A percentile compares a stretch with the other conserved stretches of the same genome.
phyloP scores from a whole-genome alignment of 2,113 vertebrate genomes.

The Otolemur garnettii region DNA sequence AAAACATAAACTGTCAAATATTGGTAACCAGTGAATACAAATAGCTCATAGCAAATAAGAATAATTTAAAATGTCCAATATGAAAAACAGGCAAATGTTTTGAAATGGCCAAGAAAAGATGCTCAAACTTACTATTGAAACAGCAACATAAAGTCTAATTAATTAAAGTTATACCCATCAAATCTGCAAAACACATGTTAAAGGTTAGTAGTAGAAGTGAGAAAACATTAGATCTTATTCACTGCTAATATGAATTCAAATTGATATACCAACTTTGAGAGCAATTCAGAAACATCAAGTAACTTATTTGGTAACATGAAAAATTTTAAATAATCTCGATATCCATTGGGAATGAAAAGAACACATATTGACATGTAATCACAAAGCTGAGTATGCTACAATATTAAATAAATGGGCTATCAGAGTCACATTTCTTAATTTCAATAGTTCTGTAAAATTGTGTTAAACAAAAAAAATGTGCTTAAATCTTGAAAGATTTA shows the following conservation, averaged over 20 bases:
- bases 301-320: constrained; percentile 6
- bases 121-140: background rate
- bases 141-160: background rate
- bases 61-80: background rate
- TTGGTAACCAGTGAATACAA: background rate
- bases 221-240: background rate
- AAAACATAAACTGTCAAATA: background rate
- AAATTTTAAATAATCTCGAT: background rate
- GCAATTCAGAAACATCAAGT: background rate
- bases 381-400: background rate
- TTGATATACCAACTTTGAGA: background rate
- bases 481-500: background rate
- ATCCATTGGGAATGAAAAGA: background rate
- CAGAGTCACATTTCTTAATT: background rate
- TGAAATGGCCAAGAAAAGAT: background rate
- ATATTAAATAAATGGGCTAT: background rate
- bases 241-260: background rate
- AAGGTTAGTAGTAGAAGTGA: background rate
- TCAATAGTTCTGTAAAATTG: background rate
- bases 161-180: background rate
- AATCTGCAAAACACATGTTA: background rate
- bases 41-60: background rate
- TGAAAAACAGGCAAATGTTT: background rate
- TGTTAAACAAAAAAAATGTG: background rate
- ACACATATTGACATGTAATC: background rate